Conservation (phyloP, 2,888 invertebrate genomes). For the Meloe dianella region DNA sequence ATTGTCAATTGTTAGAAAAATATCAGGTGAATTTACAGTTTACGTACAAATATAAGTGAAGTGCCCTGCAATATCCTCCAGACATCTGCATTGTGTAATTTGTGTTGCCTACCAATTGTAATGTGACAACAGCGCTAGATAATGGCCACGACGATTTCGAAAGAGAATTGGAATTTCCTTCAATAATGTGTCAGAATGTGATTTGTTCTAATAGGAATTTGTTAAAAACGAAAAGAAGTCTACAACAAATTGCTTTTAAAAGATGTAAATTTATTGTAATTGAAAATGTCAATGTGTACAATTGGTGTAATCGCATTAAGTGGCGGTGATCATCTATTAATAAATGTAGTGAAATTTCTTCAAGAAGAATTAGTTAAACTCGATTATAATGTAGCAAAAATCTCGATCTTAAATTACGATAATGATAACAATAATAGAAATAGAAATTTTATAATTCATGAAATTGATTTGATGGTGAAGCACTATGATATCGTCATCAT, state of each 20-base stretch:
- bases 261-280: not conserved
- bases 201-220: not conserved
- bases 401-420: conserved; percentile 27
- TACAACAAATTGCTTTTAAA: not conserved
- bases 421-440: conserved; percentile 23
- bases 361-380: conserved; percentile 13
- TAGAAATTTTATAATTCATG: conserved; percentile 26
- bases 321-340: conserved; percentile 27
- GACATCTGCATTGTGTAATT: no score
- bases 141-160: not conserved
- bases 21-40: no score
- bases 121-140: no score
- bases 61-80: no score
- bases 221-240: not conserved
- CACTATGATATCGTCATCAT: conserved; percentile 47
- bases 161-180: not conserved
- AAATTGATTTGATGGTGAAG: conserved; percentile 37
- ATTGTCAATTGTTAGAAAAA: no score
- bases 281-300: conserved; percentile 25
- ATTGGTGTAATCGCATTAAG: conserved; percentile 25
- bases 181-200: not conserved
- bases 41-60: no score
- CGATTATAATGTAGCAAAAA: conserved; percentile 33
- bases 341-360: conserved; percentile 23
- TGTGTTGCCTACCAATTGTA: no score